Base-by-base conservation (phyloP, 2,888 invertebrate species). In the Aphidoletes aphidimyza region DNA sequence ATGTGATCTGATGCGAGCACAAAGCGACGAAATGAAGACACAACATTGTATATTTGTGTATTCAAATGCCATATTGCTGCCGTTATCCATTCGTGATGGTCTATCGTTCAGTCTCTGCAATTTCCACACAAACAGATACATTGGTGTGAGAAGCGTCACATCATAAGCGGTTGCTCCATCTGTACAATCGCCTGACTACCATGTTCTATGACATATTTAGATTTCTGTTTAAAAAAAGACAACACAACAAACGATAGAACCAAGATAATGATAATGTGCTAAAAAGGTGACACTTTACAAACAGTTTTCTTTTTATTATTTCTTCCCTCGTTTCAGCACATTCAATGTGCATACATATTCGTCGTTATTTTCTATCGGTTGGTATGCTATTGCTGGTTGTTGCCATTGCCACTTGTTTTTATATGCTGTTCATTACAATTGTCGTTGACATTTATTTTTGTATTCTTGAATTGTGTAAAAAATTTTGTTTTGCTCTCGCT, bases 221-320 rank as follows among this genome's bases (percentile, higher is more conserved):
- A 69, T 14, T 69, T 69, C 34, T 69, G 69, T 34, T 34, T 42
- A 14, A 42, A 69, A 69, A n/a, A 30, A 69, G 69, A 69, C 69
- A 19, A 34, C 26, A 54, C 69, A 69, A 69, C 34, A 69, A 69
- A 69, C 69, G 69, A 69, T 69, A 69, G 69, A 69, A n/a, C 30
- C 30, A 69, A 30, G 69, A 69, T 69, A 69, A 69, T 34, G 69
- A 69, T 69, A 69, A 69, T 69, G 69, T 69, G 69, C 69, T 26
- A 69, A 69, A 69, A 69, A 69, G 34, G 69, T 69, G 69, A 69
- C 69, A 69, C 69, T 69, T 69, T 69, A 69, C 34, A 69, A 69
- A 69, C 69, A n/a, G n/a, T n/a, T n/a, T n/a, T n/a, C n/a, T 69
- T 69, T 69, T 54, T 69, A 69, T 69, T 69, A 69, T 69, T 30